Base-by-base conservation (phyloP, 2,113 vertebrate genomes). In the Nibea albiflora region DNA sequence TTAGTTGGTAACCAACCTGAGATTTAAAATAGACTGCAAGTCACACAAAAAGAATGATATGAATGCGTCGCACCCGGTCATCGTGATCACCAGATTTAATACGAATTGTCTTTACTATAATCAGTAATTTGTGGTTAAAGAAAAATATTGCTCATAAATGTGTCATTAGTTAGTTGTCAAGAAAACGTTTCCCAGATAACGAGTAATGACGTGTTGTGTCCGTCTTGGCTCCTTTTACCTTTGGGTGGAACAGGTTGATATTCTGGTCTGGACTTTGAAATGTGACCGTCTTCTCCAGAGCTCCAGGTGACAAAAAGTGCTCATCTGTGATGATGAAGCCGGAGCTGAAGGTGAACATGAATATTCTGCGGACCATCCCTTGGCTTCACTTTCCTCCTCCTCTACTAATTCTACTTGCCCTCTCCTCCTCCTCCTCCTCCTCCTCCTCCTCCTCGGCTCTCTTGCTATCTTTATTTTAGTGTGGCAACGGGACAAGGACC, bases 401-500 rank as follows among this genome's bases (percentile, higher is more conserved):
- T 65, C 67, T 63, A 60, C 42, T 57, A 46, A 47, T 31, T 74
- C 68, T 71, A 81, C 80, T 47, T 56, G 22, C 52, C 66, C 64
- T 87, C 68, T 70, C 76, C 47, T 35, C 31, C 78, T 87, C 66
- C 73, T 73, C 0, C 28, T 28, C 28, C 68, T 70, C 76, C 47
- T 22, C 4, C 57, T 76, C 15, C 67, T 76, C 69, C 81, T 87
- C 66, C 73, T 73, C 53, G 26, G 56, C 54, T 57, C n/a, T 50
- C 67, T 22, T 24, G 24, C 66, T 72, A 78, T 73, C 20, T 71
- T 60, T 76, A 9, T 46, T 85, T 96, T 96, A 99, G 95, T 98
- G 97, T 57, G 97, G 95, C 93, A 99, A 93, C 0, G 98, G 96
- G 70, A 98, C 97, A 3, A 99, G 91, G 89, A 99, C 96, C 83